Evolutionary conservation across 2,888 invertebrate species (phyloP).

Genomic region (Leptopilina syphax): DNA sequence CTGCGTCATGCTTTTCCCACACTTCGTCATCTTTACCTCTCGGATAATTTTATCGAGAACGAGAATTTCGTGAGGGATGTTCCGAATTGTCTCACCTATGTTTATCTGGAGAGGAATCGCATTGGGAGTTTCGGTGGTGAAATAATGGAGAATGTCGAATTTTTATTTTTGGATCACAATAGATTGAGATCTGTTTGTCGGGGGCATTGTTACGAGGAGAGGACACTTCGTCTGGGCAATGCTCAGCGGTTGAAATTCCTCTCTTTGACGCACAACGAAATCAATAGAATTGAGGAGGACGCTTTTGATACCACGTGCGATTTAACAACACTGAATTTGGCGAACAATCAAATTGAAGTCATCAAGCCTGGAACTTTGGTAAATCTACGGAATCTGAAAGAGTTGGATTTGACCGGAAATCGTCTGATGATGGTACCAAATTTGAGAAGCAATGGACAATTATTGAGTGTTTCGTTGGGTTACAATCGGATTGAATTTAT

Average conservation of each 20-base stretch:
- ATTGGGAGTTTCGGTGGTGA: slow-evolving; percentile 59
- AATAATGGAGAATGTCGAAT: slow-evolving; percentile 56
- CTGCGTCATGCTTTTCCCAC: slow-evolving; percentile 59
- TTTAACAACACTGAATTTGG: slow-evolving; percentile 60
- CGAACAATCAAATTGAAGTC: slow-evolving; percentile 59
- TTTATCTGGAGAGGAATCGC: slow-evolving; percentile 64
- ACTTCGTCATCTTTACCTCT: slow-evolving; percentile 65
- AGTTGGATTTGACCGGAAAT: slow-evolving; percentile 62
- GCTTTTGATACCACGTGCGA: slow-evolving; percentile 61
- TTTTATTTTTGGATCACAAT: slow-evolving; percentile 64
- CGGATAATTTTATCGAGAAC: slow-evolving; percentile 62
- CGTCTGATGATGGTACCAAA: slow-evolving; percentile 56
- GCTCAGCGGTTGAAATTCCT: slow-evolving; percentile 60
- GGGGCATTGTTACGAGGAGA: slow-evolving; percentile 57
- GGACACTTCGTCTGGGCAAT: slow-evolving; percentile 52
- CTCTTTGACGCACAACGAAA: slow-evolving; percentile 62
- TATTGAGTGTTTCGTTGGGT: slow-evolving; percentile 61
- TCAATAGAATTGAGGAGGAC: slow-evolving; percentile 58
- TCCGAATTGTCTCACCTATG: slow-evolving; percentile 61
- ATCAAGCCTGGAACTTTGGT: slow-evolving; percentile 58
- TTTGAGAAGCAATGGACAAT: slow-evolving; percentile 46
- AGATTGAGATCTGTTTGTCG: slow-evolving; percentile 61
- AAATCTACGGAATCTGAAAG: slow-evolving; percentile 52
- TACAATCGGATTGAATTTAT: slow-evolving; percentile 61
- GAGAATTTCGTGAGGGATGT: slow-evolving; percentile 59